Percentiles rank a stretch among this genome's conserved stretches.
phyloP scores from a whole-genome alignment of 2,113 vertebrate species.

The Cromileptes altivelis region DNA sequence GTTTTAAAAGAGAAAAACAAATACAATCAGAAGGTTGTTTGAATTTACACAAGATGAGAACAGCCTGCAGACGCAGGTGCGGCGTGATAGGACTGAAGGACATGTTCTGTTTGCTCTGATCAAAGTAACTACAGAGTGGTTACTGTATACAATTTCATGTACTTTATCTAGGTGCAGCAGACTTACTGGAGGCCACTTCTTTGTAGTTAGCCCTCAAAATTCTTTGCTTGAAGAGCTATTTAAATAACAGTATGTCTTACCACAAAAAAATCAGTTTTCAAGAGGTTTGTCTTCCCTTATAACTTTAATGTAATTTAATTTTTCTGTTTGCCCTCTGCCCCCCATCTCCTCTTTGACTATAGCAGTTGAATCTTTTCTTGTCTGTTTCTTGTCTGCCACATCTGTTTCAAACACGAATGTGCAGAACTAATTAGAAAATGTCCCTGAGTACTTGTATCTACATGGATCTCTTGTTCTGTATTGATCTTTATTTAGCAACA shows the following conservation, averaged over 20 bases:
- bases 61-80: background rate
- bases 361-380: constrained; percentile 6
- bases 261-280: constrained; percentile 2
- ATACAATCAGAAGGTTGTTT: constrained; percentile 1
- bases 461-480: constrained; percentile 73
- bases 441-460: constrained; percentile 58
- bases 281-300: constrained; percentile 25
- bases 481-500: constrained; percentile 79
- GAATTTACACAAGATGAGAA: background rate
- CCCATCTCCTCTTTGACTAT: constrained; percentile 3
- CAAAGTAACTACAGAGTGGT: constrained; percentile 17
- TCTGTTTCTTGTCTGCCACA: constrained; percentile 18
- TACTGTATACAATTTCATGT: constrained; percentile 25
- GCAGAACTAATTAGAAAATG: constrained; percentile 61
- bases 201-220: background rate
- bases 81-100: constrained; percentile 31
- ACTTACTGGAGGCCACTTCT: constrained; percentile 1
- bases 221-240: constrained; percentile 3
- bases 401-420: constrained; percentile 52
- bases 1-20: background rate
- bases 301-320: constrained; percentile 31
- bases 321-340: background rate
- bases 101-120: constrained; percentile 25
- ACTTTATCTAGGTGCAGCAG: background rate
- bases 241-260: background rate